phyloP scores from a whole-genome alignment of 2,797 vertebrate species.

The Nothura maculosa region DNA sequence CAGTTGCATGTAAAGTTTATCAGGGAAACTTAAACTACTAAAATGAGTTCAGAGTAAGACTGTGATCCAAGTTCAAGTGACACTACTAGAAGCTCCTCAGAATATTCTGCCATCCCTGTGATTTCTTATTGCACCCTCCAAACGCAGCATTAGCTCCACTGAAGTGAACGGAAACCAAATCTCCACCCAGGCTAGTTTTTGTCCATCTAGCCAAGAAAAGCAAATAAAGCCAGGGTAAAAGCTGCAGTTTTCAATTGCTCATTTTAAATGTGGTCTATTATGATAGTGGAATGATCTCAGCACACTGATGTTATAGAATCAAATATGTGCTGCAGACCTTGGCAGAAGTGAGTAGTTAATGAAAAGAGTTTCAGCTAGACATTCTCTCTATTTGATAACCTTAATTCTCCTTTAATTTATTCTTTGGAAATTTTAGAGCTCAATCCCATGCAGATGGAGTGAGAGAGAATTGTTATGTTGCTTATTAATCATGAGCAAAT shows the following conservation, averaged over 20 bases:
- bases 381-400: slow-evolving; percentile 29
- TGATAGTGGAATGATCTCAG: slow-evolving; percentile 45
- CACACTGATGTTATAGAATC: slow-evolving; percentile 43
- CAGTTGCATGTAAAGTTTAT: not conserved
- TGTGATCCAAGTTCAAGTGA: not conserved
- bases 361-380: slow-evolving; percentile 46
- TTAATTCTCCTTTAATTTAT: slow-evolving; percentile 48
- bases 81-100: not conserved
- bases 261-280: slow-evolving; percentile 45
- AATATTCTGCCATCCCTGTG: rapidly evolving
- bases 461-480: slow-evolving; percentile 34
- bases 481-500: slow-evolving; percentile 25
- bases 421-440: slow-evolving; percentile 49
- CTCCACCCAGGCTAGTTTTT: slow-evolving; percentile 17
- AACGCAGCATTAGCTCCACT: not conserved
- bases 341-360: slow-evolving; percentile 40
- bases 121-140: not conserved
- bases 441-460: not conserved
- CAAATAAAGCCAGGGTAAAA: slow-evolving; percentile 49
- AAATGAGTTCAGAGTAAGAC: not conserved
- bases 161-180: not conserved
- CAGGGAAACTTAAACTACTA: not conserved
- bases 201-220: slow-evolving; percentile 48
- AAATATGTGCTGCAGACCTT: slow-evolving; percentile 43
- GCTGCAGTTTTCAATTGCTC: slow-evolving; percentile 32